phyloP scores from a whole-genome alignment of 1,140 invertebrate genomes.

The Macrotrachela quadricornifera region DNA sequence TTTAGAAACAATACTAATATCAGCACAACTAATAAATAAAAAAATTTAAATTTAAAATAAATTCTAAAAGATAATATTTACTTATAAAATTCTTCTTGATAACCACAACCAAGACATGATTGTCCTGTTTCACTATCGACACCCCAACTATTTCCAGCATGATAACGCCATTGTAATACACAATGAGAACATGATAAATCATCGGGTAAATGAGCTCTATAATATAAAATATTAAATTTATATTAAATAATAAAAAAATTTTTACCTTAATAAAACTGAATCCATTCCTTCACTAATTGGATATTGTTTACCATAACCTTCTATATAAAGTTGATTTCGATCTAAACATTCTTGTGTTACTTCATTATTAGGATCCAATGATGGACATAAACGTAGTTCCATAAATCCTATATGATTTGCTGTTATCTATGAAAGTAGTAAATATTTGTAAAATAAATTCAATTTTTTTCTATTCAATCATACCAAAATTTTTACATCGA shows the following conservation, averaged over 20 bases:
- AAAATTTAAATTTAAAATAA: too few species aligned
- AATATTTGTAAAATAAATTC: conserved; percentile 16
- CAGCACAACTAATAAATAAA: too few species aligned
- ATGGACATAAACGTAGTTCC: conserved; percentile 19
- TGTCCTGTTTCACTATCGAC: background rate
- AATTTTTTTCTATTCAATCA: background rate
- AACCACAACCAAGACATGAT: conserved; percentile 11
- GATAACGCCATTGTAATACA: conserved; percentile 70
- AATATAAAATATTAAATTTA: background rate
- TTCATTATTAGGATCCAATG: conserved; percentile 33
- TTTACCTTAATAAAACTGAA: conserved; percentile 1
- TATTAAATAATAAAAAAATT: background rate
- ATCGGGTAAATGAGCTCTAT: conserved; percentile 37
- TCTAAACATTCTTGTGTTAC: conserved; percentile 15
- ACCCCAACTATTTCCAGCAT: conserved; percentile 41
- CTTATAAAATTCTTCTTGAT: conserved; percentile 12
- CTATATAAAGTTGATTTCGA: background rate
- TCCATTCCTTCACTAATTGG: background rate
- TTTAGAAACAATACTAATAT: too few species aligned
- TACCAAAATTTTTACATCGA: conserved; percentile 9
- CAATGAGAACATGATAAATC: conserved; percentile 63
- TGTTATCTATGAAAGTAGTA: conserved; percentile 13
- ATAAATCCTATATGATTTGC: conserved; percentile 18
- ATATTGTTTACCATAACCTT: background rate
- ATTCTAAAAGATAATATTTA: background rate